Evolutionary conservation across 2,113 vertebrate species (phyloP), one percentile per base, ranked within the genome.

Genomic region (Pollimyrus isidori): DNA sequence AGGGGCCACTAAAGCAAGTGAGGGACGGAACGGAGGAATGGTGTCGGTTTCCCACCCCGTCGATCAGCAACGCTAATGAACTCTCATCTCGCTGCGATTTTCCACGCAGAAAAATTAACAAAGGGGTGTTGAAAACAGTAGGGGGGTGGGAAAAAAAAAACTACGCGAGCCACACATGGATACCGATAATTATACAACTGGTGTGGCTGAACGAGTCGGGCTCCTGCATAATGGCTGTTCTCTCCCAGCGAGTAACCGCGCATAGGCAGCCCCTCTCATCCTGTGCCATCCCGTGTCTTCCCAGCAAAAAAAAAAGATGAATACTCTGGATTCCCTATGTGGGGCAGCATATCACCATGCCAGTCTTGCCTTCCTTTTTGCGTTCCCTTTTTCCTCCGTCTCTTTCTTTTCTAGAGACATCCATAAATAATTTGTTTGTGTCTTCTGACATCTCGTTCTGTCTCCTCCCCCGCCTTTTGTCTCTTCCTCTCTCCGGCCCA

Each of bases 351-450:
- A 49, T 52, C 73, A 42, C 26, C 73, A 83, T 53, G 46, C 39
- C 21, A 45, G 30, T 82, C 73, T 82, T 52, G 19, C 26, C 46
- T 35, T 86, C 4, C 23, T 52, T 52, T 86, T 39, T 39, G 85
- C 7, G 26, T 87, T 19, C 26, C 13, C 26, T 26, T 53, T 48
- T 87, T 13, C 21, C 73, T 30, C 35, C 73, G 19, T 49, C 17
- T 26, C 21, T 52, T 49, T n/a, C 26, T 30, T 80, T 83, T 89
- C 49, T 80, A 53, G 88, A 89, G 26, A 89, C 76, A 53, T 53
- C 88, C 69, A 89, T 89, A 89, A 56, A 89, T 88, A 69, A 88
- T 88, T 39, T 50, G 39, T 65, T 73, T 50, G 45, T 56, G 39
- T 76, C 46, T 80, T 49, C 65, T 50, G 87, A 45, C 39, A 88